phyloP scores from a whole-genome alignment of 2,113 vertebrate species.

The Takifugu flavidus region DNA sequence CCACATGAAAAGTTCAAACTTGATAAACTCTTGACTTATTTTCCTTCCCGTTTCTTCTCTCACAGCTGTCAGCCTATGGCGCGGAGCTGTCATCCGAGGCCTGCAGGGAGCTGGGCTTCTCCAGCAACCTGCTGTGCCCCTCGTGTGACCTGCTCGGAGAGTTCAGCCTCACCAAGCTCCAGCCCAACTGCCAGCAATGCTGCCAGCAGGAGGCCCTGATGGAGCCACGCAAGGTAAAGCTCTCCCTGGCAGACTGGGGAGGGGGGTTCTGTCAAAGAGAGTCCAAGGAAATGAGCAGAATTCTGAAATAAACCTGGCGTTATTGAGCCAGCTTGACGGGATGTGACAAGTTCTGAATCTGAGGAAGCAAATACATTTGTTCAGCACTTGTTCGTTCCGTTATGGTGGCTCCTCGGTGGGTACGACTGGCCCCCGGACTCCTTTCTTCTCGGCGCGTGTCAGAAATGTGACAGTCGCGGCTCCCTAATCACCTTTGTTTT shows the following conservation, averaged over 20 bases:
- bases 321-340: no score
- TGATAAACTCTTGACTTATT: background rate
- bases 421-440: background rate
- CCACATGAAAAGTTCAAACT: background rate
- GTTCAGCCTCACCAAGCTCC: constrained; percentile 85
- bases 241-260: background rate
- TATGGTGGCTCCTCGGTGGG: background rate
- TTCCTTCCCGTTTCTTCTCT: background rate
- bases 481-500: constrained; percentile 22
- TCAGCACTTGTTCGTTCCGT: no score
- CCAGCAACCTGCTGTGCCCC: constrained; percentile 95
- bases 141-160: constrained; percentile 93
- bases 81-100: constrained; percentile 89
- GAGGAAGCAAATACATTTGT: no score
- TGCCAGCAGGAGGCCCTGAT: constrained; percentile 95
- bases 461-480: constrained; percentile 12
- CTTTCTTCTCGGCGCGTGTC: constrained; percentile 6
- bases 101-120: constrained; percentile 94
- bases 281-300: no score
- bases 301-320: no score
- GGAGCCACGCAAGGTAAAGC: constrained; percentile 87
- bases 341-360: no score
- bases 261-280: no score
- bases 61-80: constrained; percentile 80
- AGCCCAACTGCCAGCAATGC: constrained; percentile 86